These are phyloP conservation scores for Drepana falcataria DNA, from an alignment of 2,888 invertebrate species.

Conservation along the genomic window DNA sequence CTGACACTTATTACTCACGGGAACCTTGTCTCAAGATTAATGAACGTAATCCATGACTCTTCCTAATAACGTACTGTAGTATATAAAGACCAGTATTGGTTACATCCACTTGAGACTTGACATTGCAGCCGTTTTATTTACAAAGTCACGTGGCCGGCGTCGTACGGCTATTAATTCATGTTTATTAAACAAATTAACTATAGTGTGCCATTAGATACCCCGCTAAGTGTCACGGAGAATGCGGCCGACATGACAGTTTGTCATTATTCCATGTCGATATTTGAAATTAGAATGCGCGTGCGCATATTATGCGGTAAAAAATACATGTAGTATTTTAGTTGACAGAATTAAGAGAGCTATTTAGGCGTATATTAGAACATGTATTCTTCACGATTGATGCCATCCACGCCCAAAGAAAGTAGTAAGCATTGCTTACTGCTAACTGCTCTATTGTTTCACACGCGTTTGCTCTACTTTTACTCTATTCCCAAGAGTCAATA, in stretches of 20 bases:
- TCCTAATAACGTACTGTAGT: constrained; percentile 18
- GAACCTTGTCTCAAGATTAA: constrained; percentile 28
- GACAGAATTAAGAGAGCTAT: no score
- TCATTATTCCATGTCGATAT: constrained; percentile 20
- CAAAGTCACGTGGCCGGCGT: constrained; percentile 50
- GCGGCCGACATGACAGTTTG: constrained; percentile 23
- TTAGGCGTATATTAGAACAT: no score
- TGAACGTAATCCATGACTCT: constrained; percentile 45
- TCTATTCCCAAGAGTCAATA: no score
- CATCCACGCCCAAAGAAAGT: no score
- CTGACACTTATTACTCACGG: not conserved
- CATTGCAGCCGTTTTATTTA: constrained; percentile 56
- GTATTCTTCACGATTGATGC: no score
- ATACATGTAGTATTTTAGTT: no score
- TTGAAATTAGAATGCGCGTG: not conserved
- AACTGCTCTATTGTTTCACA: no score
- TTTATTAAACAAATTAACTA: constrained; percentile 72
- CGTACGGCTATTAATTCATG: constrained; percentile 60
- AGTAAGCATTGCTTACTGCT: no score
- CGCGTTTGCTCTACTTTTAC: no score
- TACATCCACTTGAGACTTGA: constrained; percentile 62
- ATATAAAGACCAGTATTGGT: constrained; percentile 29
- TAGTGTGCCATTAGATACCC: constrained; percentile 33
- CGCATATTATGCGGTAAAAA: no score
- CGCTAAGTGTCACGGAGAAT: constrained; percentile 6